phyloP scores from a whole-genome alignment of 2,113 vertebrate genomes.

The Hypocryptadius cinnamomeus region DNA sequence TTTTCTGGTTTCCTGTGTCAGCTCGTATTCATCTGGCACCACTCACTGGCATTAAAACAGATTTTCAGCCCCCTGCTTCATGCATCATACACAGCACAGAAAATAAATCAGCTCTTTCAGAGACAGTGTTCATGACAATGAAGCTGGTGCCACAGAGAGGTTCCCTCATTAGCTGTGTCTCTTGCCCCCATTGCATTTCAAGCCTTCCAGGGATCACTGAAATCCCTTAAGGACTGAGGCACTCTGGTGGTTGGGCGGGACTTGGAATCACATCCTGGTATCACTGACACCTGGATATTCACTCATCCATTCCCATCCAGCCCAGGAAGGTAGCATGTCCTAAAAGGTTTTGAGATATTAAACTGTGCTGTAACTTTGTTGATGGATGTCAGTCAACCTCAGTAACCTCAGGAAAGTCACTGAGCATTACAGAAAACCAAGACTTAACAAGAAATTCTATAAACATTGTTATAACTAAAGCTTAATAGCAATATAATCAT shows the following conservation, averaged over 20 bases:
- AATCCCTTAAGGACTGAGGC: not conserved
- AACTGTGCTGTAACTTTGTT: not conserved
- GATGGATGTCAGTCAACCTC: not conserved
- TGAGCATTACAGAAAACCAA: not conserved
- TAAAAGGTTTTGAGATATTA: not conserved
- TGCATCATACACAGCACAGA: not conserved
- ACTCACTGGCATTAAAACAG: constrained; percentile 38
- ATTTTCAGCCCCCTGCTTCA: constrained; percentile 36
- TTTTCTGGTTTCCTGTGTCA: constrained; percentile 32
- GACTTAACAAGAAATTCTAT: not conserved
- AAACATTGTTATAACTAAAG: not conserved
- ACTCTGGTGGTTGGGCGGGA: not conserved
- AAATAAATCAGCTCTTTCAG: constrained; percentile 27
- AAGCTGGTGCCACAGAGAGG: not conserved
- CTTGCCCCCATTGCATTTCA: not conserved
- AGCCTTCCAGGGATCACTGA: not conserved
- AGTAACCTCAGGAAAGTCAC: not conserved
- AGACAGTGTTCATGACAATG: not conserved
- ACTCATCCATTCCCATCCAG: not conserved
- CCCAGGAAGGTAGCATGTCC: not conserved
- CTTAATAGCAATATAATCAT: not conserved
- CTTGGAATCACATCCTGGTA: not conserved
- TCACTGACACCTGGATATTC: not conserved
- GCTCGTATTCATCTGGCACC: constrained; percentile 31
- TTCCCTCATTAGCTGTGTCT: not conserved